Base-by-base conservation (phyloP, 2,888 invertebrate genomes). In the Oxyscelio sp. region DNA sequence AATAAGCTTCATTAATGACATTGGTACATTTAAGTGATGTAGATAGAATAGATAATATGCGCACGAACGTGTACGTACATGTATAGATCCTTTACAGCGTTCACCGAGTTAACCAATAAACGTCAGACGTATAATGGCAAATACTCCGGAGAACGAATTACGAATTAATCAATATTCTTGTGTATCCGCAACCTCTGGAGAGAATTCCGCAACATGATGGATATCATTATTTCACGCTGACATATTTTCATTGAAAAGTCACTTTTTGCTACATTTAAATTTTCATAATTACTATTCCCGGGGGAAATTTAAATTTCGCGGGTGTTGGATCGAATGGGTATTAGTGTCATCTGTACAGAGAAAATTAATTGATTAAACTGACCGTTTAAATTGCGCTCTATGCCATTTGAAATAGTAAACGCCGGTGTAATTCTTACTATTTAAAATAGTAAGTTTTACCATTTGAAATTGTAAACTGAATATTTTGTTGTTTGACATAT, bases 111-210 rank as follows among this genome's bases (percentile, higher is more conserved):
- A 61, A 78, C 78, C 83, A 78, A 83, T 83, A 83, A 83, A 78
- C 78, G 74, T 74, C 77, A 48, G 61, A 66, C 74, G 66, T 83
- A 79, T 83, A 83, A 83, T 83, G 79, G 79, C 78, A 75, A 83
- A 83, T 78, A 68, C 74, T 40, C 78, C 66, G 17, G 77, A 68
- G 82, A 77, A 54, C 56, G 59, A 71, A 83, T 71, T 71, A 77
- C 66, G 38, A 77, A 83, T 83, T 83, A 78, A 83, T 83, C 83
- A 66, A 78, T 83, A 83, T 73, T 43, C 77, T 77, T 77, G 58
- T 73, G 43, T 66, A 48, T 73, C 59, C 63, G 52, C 27, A 58
- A 65, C 22, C 83, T 66, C 73, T 77, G 13, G 65, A 45, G 83
- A 66, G 56, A 74, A 50, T 27, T 66, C 40, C 8, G 50, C 45